These are phyloP conservation scores for Bombus impatiens DNA, from an alignment of 1,140 invertebrate species.

Conservation along the genomic window DNA sequence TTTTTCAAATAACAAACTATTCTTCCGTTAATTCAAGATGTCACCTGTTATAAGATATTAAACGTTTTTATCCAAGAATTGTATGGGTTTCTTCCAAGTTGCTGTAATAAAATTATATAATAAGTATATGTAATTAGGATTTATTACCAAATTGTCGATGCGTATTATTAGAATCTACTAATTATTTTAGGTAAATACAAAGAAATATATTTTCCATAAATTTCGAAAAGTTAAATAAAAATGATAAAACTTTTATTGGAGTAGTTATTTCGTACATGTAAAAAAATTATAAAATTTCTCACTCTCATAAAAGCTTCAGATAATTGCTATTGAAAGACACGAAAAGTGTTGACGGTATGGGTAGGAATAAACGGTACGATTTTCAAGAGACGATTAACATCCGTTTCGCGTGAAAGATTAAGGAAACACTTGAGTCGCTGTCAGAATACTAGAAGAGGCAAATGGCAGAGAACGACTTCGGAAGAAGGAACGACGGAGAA, in stretches of 20 bases:
- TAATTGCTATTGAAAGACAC: neutral
- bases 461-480: conserved; percentile 5
- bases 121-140: no score
- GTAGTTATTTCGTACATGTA: neutral
- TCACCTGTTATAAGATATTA: no score
- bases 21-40: no score
- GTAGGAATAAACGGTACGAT: neutral
- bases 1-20: no score
- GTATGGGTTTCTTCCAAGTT: no score
- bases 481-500: conserved; percentile 39
- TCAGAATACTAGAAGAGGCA: conserved; percentile 31
- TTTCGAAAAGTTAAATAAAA: no score
- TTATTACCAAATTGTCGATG: no score
- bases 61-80: no score
- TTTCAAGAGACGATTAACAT: neutral
- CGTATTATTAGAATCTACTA: no score
- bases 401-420: conserved; percentile 35
- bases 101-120: no score
- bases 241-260: neutral
- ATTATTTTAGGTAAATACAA: no score
- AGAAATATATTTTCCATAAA: no score
- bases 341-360: neutral
- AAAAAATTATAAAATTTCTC: neutral
- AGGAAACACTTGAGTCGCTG: conserved; percentile 14
- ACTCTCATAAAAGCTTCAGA: neutral